Conservation (phyloP, 2,888 invertebrate genomes). For the Lamellibrachia columna region DNA sequence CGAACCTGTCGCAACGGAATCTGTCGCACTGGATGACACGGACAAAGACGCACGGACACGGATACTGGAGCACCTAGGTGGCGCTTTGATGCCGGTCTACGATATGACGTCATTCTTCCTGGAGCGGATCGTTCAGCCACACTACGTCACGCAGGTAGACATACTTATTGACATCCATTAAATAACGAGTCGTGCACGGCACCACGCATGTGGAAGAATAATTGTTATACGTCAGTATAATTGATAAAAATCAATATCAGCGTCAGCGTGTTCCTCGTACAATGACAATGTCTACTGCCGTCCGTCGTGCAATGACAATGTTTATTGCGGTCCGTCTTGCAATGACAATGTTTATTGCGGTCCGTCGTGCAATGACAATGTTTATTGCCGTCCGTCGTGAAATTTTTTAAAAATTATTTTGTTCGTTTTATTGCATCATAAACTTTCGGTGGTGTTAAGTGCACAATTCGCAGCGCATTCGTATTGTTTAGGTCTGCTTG, state of each 20-base stretch:
- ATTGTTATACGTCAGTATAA: not conserved
- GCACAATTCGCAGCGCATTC: no score
- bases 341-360: not conserved
- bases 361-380: not conserved
- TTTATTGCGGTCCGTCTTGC: not conserved
- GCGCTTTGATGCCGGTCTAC: slow-evolving; percentile 20
- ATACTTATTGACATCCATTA: not conserved
- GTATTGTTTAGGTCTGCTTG: no score
- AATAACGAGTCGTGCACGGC: not conserved
- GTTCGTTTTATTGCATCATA: no score
- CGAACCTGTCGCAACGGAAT: not conserved
- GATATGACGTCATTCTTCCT: not conserved
- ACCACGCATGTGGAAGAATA: not conserved
- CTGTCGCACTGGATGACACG: not conserved
- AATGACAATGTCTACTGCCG: not conserved
- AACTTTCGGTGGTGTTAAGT: no score
- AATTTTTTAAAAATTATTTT: not conserved
- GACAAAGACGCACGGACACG: not conserved
- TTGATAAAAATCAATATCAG: not conserved
- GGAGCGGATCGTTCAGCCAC: slow-evolving; percentile 3
- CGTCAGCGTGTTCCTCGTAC: not conserved
- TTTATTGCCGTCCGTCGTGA: not conserved
- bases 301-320: not conserved
- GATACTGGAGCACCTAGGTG: not conserved
- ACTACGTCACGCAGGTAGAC: not conserved